These are phyloP conservation scores for Chironex yamaguchii DNA, from an alignment of 30 jellyfish, hydroid and myxozoan genomes.

Conservation along the genomic window DNA sequence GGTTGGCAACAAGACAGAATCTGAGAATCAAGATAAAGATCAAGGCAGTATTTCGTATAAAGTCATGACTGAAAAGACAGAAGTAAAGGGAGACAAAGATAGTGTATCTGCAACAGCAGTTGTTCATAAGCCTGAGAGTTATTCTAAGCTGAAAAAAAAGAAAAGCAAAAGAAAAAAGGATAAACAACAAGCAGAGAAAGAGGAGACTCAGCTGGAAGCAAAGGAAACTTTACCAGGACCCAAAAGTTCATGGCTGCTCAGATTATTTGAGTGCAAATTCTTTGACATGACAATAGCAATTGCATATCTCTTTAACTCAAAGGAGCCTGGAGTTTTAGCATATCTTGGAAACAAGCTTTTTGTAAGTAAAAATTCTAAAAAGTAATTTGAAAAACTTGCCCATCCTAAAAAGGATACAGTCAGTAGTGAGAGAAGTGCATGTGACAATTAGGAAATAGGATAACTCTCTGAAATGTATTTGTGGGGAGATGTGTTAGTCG, in stretches of 20 bases:
- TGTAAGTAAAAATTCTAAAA: constrained; percentile 62
- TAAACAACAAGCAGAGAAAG: constrained; percentile 58
- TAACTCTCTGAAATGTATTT: too few species aligned
- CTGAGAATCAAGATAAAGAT: too few species aligned
- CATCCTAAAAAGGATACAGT: too few species aligned
- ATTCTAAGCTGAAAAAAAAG: constrained; percentile 52
- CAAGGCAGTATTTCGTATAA: too few species aligned
- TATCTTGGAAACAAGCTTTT: constrained; percentile 93
- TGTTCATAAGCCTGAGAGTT: too few species aligned
- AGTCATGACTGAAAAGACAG: too few species aligned
- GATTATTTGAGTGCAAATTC: constrained; percentile 93
- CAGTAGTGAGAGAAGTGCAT: neutral
- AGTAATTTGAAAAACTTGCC: too few species aligned
- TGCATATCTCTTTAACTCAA: constrained; percentile 89
- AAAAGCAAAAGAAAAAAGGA: constrained; percentile 53
- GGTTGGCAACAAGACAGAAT: neutral
- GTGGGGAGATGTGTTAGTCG: too few species aligned
- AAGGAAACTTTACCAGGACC: constrained; percentile 78
- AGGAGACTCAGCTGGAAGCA: constrained; percentile 27
- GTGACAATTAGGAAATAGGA: too few species aligned
- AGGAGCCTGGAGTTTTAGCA: constrained; percentile 95
- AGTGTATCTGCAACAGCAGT: neutral
- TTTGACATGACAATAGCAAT: constrained; percentile 97
- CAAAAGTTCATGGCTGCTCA: constrained; percentile 91
- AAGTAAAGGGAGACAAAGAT: too few species aligned